Evolutionary conservation across 1,140 invertebrate species (phyloP).

Genomic region (Euschistus heros): DNA sequence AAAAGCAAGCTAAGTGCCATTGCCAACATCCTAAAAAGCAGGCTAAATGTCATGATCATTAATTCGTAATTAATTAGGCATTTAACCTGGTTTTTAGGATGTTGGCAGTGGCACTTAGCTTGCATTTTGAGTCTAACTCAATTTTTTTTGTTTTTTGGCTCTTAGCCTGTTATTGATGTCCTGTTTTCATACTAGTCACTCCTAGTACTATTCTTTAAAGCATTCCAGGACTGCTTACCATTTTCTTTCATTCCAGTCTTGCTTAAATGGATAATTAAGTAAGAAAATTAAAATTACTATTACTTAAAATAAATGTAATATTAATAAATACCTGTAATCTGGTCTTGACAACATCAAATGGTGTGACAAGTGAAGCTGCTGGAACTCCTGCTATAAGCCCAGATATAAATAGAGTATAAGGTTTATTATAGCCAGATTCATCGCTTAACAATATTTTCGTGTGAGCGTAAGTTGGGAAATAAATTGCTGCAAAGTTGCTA

Average conservation of each 20-base stretch:
- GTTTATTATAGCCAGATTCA: conserved; percentile 88
- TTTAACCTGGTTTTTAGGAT: too few species aligned
- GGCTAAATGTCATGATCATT: too few species aligned
- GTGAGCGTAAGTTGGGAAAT: conserved; percentile 96
- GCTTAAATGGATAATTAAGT: not conserved
- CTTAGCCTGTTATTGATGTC: too few species aligned
- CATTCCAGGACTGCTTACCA: too few species aligned
- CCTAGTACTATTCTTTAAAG: too few species aligned
- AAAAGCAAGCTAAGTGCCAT: too few species aligned
- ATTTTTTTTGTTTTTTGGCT: too few species aligned
- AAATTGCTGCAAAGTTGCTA: conserved; percentile 96
- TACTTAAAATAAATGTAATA: not conserved
- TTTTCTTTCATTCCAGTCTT: not conserved
- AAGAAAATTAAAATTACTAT: not conserved
- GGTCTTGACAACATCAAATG: conserved; percentile 99
- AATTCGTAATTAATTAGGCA: too few species aligned
- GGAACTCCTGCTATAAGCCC: conserved; percentile 91
- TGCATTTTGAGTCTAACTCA: too few species aligned
- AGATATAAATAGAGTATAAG: conserved; percentile 71
- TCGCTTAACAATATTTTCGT: conserved; percentile 71
- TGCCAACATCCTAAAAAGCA: too few species aligned
- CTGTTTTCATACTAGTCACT: too few species aligned
- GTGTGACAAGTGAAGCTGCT: conserved; percentile 94
- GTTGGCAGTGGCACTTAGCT: too few species aligned
- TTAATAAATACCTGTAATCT: conserved; percentile 58